Percentiles rank a stretch among this genome's conserved stretches.
Conservation (phyloP, 2,888 invertebrate species). For the Drosophila seclusa region DNA sequence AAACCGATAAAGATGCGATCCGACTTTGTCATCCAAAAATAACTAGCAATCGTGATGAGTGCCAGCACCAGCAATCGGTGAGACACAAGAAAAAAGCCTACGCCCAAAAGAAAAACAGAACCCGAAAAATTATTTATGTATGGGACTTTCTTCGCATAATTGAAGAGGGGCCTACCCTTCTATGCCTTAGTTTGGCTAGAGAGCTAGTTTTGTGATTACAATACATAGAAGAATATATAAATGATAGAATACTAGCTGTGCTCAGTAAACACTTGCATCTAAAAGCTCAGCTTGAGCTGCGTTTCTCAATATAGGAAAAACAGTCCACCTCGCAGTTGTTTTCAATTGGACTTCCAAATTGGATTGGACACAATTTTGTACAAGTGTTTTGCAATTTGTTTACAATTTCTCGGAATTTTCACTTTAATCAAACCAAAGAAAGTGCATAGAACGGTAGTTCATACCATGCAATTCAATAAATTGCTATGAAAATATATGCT, state of each 20-base stretch:
- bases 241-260: background rate
- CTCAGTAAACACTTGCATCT: conserved; percentile 3
- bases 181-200: background rate
- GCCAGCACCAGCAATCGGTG: conserved; percentile 15
- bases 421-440: conserved; percentile 23
- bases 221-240: background rate
- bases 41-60: conserved; percentile 36
- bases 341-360: conserved; percentile 23
- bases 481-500: conserved; percentile 66
- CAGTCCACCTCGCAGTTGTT: conserved; percentile 2
- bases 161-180: conserved; percentile 27
- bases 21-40: conserved; percentile 62
- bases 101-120: conserved; percentile 22
- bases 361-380: conserved; percentile 12
- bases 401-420: conserved; percentile 16
- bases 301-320: background rate
- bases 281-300: background rate
- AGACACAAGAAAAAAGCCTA: conserved; percentile 50
- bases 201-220: background rate
- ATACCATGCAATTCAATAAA: conserved; percentile 32
- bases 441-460: conserved; percentile 61
- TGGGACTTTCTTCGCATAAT: conserved; percentile 68
- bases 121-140: conserved; percentile 67
- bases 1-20: conserved; percentile 64
- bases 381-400: conserved; percentile 37